A percentile compares a stretch with the other conserved stretches of the same genome.
Conservation (phyloP, 2,113 vertebrate genomes). For the Odobenus rosmarus region DNA sequence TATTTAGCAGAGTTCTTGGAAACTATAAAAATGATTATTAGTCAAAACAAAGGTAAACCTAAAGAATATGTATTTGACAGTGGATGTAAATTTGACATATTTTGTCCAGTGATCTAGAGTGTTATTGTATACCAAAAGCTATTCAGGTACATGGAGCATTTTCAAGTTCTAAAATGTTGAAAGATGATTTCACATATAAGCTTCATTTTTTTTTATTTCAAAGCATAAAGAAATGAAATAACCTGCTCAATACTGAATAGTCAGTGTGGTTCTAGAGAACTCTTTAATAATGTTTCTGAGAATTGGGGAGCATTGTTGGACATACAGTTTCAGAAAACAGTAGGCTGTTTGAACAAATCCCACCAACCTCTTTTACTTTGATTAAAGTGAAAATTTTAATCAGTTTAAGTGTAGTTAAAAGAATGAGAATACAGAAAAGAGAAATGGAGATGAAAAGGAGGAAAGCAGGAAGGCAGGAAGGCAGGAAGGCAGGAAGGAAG, state of each 20-base stretch:
- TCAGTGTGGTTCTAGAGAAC: neutral
- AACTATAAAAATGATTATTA: neutral
- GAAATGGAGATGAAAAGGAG: neutral
- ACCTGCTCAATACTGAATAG: neutral
- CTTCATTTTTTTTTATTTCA: neutral
- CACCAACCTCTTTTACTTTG: neutral
- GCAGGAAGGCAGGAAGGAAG: neutral
- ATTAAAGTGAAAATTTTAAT: neutral
- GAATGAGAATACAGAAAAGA: neutral
- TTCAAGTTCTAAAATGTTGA: neutral
- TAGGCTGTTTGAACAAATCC: neutral
- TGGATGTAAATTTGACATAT: neutral
- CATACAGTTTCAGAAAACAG: neutral
- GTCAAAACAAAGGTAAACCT: neutral
- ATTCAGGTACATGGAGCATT: neutral
- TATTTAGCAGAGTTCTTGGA: neutral
- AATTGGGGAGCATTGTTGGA: neutral
- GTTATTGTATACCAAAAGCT: neutral
- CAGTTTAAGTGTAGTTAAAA: neutral
- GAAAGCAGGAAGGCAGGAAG: neutral
- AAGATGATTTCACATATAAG: neutral
- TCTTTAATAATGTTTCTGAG: neutral
- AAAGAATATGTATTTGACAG: neutral
- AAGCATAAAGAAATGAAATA: neutral
- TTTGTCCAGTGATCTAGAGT: neutral